These are phyloP conservation scores for Timema podura DNA, from an alignment of 2,888 invertebrate genomes.

Conservation along the genomic window DNA sequence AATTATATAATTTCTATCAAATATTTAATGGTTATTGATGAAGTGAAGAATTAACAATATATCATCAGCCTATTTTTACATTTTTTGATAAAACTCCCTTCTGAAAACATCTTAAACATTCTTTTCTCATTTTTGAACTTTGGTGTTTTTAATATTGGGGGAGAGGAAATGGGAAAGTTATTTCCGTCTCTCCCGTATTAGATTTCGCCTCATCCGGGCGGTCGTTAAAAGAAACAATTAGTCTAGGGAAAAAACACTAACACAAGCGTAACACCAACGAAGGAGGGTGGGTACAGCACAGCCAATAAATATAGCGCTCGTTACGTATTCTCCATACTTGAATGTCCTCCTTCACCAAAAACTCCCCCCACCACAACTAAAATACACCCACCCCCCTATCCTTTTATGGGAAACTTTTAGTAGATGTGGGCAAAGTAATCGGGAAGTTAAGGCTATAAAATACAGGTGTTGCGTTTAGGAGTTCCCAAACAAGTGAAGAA, in stretches of 20 bases:
- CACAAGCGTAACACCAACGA: too few species aligned
- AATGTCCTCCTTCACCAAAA: slow-evolving; percentile 14
- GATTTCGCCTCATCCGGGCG: too few species aligned
- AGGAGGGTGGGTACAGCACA: slow-evolving; percentile 6
- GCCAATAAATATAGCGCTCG: slow-evolving; percentile 23
- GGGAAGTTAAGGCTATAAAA: slow-evolving; percentile 29
- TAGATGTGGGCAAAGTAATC: slow-evolving; percentile 25
- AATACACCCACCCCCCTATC: slow-evolving; percentile 3
- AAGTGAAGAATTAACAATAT: too few species aligned
- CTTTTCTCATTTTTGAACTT: too few species aligned
- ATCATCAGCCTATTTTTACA: too few species aligned
- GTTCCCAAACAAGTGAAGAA: slow-evolving; percentile 25
- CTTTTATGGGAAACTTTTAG: slow-evolving; percentile 21
- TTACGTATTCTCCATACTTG: slow-evolving; percentile 21
- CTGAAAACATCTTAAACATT: too few species aligned
- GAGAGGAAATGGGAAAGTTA: too few species aligned
- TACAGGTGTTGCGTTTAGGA: slow-evolving; percentile 29
- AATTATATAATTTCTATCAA: too few species aligned
- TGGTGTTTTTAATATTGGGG: too few species aligned
- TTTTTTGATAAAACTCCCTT: too few species aligned
- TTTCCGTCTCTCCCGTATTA: too few species aligned
- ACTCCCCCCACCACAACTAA: slow-evolving; percentile 11
- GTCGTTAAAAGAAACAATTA: slow-evolving; percentile 20
- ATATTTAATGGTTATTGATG: too few species aligned
- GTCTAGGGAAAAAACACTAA: neutral